phyloP scores from a whole-genome alignment of 2,888 invertebrate species.

The Brachypalpus laphriformis region DNA sequence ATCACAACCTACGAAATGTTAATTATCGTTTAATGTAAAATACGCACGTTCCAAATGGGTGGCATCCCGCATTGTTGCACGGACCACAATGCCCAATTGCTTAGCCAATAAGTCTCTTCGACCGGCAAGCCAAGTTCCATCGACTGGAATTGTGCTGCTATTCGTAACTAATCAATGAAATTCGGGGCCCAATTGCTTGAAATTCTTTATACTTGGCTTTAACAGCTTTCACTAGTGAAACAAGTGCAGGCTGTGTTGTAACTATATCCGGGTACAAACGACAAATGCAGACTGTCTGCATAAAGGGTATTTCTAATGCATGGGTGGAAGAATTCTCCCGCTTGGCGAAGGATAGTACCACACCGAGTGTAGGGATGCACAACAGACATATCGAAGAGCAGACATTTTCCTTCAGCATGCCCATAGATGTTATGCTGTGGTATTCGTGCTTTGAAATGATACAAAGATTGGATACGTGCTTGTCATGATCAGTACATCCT shows the following conservation, averaged over 20 bases:
- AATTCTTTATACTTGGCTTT: neutral
- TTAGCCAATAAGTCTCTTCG: conserved; percentile 17
- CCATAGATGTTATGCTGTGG: too few species aligned
- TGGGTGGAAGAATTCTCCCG: too few species aligned
- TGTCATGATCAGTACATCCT: too few species aligned
- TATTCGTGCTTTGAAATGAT: too few species aligned
- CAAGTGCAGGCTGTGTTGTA: neutral
- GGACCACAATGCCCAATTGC: conserved; percentile 26
- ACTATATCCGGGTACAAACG: neutral
- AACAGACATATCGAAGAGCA: too few species aligned
- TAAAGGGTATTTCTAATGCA: too few species aligned
- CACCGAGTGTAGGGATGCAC: too few species aligned
- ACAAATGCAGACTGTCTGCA: neutral
- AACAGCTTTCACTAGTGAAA: conserved; percentile 45
- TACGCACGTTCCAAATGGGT: conserved; percentile 64
- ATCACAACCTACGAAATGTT: conserved; percentile 48
- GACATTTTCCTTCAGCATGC: too few species aligned
- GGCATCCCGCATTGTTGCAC: conserved; percentile 68
- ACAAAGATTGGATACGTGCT: too few species aligned
- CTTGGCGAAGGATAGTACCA: too few species aligned
- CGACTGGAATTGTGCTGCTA: conserved; percentile 43
- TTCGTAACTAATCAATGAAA: conserved; percentile 39
- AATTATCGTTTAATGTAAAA: conserved; percentile 55
- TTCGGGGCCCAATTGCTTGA: conserved; percentile 6
- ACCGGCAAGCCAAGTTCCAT: neutral